Conservation (phyloP, 2,797 vertebrate genomes). For the Xyrichtys novacula region DNA sequence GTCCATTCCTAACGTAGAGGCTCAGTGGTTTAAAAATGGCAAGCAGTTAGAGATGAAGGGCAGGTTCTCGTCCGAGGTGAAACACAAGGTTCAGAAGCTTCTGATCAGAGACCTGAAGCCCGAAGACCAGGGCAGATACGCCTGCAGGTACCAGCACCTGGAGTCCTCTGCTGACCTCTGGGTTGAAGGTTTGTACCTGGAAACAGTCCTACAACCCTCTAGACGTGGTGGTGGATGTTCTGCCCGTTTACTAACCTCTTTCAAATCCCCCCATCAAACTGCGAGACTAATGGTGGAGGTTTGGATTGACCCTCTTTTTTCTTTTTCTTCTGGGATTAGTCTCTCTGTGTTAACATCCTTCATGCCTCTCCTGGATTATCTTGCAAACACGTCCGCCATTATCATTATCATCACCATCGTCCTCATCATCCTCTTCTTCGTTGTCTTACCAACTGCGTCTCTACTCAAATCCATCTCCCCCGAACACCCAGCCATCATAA, state of each 20-base stretch:
- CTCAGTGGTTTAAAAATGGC: constrained; percentile 95
- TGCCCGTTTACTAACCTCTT: constrained; percentile 85
- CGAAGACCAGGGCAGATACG: constrained; percentile 93
- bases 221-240: constrained; percentile 63
- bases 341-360: constrained; percentile 51
- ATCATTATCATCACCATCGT: constrained; percentile 7
- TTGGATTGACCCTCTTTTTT: constrained; percentile 60
- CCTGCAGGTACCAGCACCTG: constrained; percentile 91
- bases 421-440: constrained; percentile 31
- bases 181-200: constrained; percentile 95
- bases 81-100: constrained; percentile 94
- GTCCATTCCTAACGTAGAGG: constrained; percentile 93
- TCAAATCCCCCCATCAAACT: constrained; percentile 45
- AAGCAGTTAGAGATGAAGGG: constrained; percentile 90
- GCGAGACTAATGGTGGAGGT: constrained; percentile 61
- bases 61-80: constrained; percentile 90
- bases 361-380: constrained; percentile 38
- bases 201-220: constrained; percentile 46
- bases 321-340: constrained; percentile 51
- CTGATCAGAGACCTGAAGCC: constrained; percentile 92
- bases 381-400: constrained; percentile 16
- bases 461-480: constrained; percentile 27
- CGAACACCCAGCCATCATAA: constrained; percentile 19
- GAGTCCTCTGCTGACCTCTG: constrained; percentile 93
- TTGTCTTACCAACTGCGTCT: constrained; percentile 48